Conservation (phyloP, 2,797 vertebrate species). For the Tauraco hartlaubi region DNA sequence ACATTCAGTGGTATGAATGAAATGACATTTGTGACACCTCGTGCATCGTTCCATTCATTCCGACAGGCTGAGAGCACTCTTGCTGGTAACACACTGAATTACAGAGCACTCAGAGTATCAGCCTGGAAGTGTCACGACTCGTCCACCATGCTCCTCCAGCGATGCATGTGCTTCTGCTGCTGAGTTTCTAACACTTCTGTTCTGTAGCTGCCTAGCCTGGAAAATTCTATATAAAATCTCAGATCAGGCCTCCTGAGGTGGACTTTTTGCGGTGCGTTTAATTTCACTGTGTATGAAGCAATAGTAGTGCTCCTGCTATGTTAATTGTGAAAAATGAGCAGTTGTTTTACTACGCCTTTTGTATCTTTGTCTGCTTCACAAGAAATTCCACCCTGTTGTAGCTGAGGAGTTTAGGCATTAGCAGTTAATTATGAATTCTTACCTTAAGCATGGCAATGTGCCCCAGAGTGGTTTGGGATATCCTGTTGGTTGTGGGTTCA, state of each 20-base stretch:
- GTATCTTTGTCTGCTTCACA: background rate
- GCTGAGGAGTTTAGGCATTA: background rate
- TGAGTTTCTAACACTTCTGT: background rate
- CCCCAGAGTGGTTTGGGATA: background rate
- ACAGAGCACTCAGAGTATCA: background rate
- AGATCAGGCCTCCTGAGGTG: background rate
- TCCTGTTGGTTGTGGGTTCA: background rate
- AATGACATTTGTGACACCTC: background rate
- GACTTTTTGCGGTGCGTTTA: background rate
- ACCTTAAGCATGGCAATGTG: background rate
- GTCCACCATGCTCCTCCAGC: background rate
- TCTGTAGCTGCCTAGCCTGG: background rate
- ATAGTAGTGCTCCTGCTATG: background rate
- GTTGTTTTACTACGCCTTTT: background rate
- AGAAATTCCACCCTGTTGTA: conserved; percentile 35
- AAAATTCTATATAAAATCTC: conserved; percentile 28
- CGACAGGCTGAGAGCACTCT: background rate
- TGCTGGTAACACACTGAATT: background rate
- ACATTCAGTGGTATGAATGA: rapidly evolving
- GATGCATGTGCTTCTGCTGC: background rate
- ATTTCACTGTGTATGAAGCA: background rate
- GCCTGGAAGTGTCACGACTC: background rate
- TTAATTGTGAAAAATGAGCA: conserved; percentile 16
- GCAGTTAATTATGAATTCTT: conserved; percentile 40
- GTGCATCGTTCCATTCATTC: background rate